Conservation (phyloP, 2,888 invertebrate species). For the Rotaria socialis region DNA sequence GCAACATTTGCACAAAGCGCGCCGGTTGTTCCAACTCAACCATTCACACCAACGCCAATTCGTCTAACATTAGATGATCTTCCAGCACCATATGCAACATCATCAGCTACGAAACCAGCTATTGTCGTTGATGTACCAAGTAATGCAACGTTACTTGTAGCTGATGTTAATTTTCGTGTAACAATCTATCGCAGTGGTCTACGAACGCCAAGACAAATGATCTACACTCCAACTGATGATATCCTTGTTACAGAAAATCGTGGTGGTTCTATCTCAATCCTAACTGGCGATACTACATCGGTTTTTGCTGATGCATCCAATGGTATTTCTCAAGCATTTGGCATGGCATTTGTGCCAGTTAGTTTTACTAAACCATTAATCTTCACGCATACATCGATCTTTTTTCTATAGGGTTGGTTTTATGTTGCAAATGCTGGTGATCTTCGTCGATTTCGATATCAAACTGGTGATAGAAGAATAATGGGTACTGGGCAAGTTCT, state of each 20-base stretch:
- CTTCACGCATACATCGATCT: too few species aligned
- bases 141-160: not conserved
- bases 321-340: not conserved
- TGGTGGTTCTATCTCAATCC: not conserved
- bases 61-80: not conserved
- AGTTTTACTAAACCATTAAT: not conserved
- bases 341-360: not conserved
- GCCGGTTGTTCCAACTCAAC: not conserved
- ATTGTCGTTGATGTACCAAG: not conserved
- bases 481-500: not conserved
- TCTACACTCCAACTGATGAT: not conserved
- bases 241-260: not conserved
- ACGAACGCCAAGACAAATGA: not conserved
- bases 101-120: not conserved
- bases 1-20: too few species aligned
- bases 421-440: not conserved
- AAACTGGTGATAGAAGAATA: not conserved
- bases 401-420: not conserved
- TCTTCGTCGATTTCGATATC: not conserved
- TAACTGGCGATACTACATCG: not conserved
- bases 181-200: not conserved
- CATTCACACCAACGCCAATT: constrained; percentile 12
- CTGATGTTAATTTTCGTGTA: not conserved
- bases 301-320: not conserved
- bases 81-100: not conserved